Percentiles rank a stretch among this genome's conserved stretches.
Evolutionary conservation across 2,888 invertebrate species (phyloP).

Genomic region (Troilus luridus): DNA sequence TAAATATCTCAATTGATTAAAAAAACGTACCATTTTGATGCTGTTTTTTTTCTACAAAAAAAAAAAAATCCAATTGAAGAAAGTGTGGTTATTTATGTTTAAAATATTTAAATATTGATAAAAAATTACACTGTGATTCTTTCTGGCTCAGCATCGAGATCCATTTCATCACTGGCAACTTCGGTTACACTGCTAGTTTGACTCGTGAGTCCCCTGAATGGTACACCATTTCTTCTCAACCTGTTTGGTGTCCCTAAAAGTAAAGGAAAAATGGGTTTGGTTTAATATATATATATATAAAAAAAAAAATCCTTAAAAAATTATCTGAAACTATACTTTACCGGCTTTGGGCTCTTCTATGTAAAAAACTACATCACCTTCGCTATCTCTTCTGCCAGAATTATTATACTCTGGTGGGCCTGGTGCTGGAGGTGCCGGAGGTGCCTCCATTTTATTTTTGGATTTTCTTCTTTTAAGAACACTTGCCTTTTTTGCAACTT

Average conservation of each 20-base stretch:
- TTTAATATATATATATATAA: not conserved
- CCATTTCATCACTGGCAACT: slow-evolving; percentile 80
- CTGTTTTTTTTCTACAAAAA: too few species aligned
- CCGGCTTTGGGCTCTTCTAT: slow-evolving; percentile 76
- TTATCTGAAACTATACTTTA: slow-evolving; percentile 69
- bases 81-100: not conserved
- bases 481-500: slow-evolving; percentile 82
- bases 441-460: slow-evolving; percentile 76
- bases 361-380: slow-evolving; percentile 77
- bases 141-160: slow-evolving; percentile 76
- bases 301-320: not conserved
- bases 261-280: not conserved
- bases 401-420: slow-evolving; percentile 65
- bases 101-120: not conserved
- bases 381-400: slow-evolving; percentile 70
- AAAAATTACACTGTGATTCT: slow-evolving; percentile 77
- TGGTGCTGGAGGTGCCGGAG: slow-evolving; percentile 67
- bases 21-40: too few species aligned
- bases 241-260: slow-evolving; percentile 70
- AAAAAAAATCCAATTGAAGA: not conserved
- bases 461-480: slow-evolving; percentile 81
- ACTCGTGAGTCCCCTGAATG: slow-evolving; percentile 71
- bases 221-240: slow-evolving; percentile 69
- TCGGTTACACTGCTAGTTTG: slow-evolving; percentile 80
- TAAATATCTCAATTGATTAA: too few species aligned